phyloP scores from a whole-genome alignment of 2,888 invertebrate genomes.

The Trileptium ribeirensis region DNA sequence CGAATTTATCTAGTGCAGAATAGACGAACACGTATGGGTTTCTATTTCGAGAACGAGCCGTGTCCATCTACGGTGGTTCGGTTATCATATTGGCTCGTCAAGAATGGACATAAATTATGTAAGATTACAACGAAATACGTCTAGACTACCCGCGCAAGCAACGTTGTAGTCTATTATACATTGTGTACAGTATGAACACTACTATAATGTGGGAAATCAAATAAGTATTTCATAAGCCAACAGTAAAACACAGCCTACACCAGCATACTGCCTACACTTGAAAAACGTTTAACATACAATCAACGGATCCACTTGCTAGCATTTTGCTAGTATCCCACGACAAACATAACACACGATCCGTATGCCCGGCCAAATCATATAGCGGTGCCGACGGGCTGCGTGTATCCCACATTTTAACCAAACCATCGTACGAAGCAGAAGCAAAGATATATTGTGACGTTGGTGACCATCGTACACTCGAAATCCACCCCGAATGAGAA shows the following conservation, averaged over 20 bases:
- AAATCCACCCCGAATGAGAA: slow-evolving; percentile 82
- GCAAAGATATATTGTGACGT: slow-evolving; percentile 70
- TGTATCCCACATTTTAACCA: slow-evolving; percentile 90
- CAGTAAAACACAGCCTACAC: not conserved
- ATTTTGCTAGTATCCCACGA: slow-evolving; percentile 83
- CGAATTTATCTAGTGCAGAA: no score
- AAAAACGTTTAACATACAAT: slow-evolving; percentile 72
- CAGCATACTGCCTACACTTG: not conserved
- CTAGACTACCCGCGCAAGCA: no score
- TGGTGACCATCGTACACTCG: slow-evolving; percentile 70
- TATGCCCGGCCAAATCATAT: slow-evolving; percentile 84
- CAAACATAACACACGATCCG: slow-evolving; percentile 79
- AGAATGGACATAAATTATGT: no score
- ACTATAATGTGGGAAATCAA: not conserved
- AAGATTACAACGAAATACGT: no score
- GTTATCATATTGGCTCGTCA: no score
- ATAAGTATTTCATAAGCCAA: not conserved
- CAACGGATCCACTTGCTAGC: slow-evolving; percentile 83
- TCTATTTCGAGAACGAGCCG: no score
- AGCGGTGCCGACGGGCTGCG: slow-evolving; percentile 83
- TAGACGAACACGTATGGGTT: no score
- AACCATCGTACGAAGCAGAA: slow-evolving; percentile 82
- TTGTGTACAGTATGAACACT: no score
- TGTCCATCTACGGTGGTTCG: no score
- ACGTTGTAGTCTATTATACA: no score